Base-by-base conservation (phyloP, 2,888 invertebrate genomes). In the Tribolium freemani region DNA sequence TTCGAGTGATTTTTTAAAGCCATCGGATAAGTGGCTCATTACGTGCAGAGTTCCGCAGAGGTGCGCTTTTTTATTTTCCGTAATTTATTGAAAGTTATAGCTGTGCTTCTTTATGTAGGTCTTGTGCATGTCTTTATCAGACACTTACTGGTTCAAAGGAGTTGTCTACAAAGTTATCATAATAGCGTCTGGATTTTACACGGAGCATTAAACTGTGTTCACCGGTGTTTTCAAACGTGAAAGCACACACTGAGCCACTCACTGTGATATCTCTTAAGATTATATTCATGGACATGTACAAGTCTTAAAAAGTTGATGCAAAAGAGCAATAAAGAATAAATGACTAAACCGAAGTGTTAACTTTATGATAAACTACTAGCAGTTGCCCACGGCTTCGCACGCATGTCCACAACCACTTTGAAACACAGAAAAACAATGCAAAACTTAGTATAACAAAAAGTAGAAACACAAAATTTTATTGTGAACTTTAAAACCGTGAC, bases 171-270 rank as follows among this genome's bases (percentile, higher is more conserved):
- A 60, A 58, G 58, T 69, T 69, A 75, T 77, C 76, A 74, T 72
- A 74, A 75, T 73, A 69, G 75, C 66, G 75, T 74, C 75, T 77
- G 77, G 70, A 72, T 76, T 77, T 75, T 75, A 74, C 77, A 61
- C 67, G 74, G 74, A 72, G 76, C 75, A 75, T 77, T 77, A 77
- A 76, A 72, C 60, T 69, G 74, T 50, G 58, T 38, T 69, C 67
- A 57, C 20, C 66, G 44, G 64, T 60, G 58, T 66, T 67, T 71
- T 71, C 66, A 53, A 60, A 67, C 57, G 64, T 66, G 67, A 63
- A 66, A 48, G 54, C 63, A 44, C 57, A 57, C 20, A 57, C 44
- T 20, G 20, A 48, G 50, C 26, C 13, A 60, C 61, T 31, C 63
- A 9, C 51, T 11, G 11, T 31, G 13, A 16, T 64, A 51, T 63